phyloP scores from a whole-genome alignment of 2,113 vertebrate species.

The Aptenodytes forsteri region DNA sequence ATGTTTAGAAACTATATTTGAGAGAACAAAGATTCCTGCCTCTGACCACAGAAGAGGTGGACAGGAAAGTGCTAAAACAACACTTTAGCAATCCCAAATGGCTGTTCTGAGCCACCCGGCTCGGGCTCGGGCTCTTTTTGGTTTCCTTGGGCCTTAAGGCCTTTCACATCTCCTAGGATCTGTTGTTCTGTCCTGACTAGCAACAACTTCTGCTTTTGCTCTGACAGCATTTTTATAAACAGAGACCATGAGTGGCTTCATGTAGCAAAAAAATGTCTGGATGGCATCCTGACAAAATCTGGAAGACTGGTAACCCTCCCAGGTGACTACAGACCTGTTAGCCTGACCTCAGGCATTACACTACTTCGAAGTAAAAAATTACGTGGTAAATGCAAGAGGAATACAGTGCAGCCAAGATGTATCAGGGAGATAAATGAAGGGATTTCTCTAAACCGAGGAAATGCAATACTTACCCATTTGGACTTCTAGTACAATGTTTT shows the following conservation, averaged over 20 bases:
- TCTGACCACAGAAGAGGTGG: neutral
- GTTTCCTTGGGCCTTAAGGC: neutral
- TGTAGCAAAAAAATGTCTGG: neutral
- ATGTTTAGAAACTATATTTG: neutral
- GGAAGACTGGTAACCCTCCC: neutral
- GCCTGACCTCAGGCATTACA: neutral
- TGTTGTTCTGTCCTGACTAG: neutral
- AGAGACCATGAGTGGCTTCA: neutral
- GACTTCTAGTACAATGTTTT: neutral
- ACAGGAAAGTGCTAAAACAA: neutral
- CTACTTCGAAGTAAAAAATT: neutral
- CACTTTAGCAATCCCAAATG: neutral
- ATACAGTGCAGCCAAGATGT: neutral
- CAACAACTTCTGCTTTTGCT: neutral
- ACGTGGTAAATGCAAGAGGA: neutral
- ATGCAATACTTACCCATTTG: neutral
- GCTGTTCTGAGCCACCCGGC: neutral
- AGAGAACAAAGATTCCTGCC: neutral
- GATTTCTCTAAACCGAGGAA: neutral
- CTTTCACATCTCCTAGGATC: neutral
- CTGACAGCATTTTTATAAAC: neutral
- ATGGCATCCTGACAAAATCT: neutral
- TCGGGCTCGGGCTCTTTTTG: accelerated
- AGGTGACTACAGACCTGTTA: neutral
- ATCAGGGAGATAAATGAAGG: neutral